Base-by-base conservation (phyloP, 2,888 invertebrate species). In the Pyrochroa serraticornis region DNA sequence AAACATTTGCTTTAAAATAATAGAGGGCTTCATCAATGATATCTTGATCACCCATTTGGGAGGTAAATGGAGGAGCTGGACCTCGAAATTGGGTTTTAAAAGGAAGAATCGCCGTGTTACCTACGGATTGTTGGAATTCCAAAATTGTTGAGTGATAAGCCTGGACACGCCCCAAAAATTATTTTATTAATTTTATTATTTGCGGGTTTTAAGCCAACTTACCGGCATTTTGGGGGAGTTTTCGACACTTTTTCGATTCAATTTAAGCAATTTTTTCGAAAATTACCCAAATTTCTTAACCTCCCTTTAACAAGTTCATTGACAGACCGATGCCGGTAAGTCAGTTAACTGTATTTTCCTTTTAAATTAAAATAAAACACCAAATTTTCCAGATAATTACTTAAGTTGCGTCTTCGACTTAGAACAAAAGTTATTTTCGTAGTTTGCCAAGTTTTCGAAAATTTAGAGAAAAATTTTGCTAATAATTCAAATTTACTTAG, bases 1-100 rank as follows among this genome's bases (percentile, higher is more conserved):
- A 99, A 0, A 99, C 97, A 82, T 99, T 99, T 0, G 99, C 97
- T 82, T 97, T 98, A 80, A 99, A 99, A 79, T 88, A 99, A 75
- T 92, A 92, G 33, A 99, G 84, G 48, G 97, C 94, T 83, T 99
- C 99, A 80, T 99, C 99, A 68, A 99, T 92, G 63, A 99, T 92
- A 80, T 99, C 99, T 52, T 73, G 71, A 66, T 86, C 84, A 39
- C 91, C 91, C 48, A 87, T 85, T 58, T 49, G 49, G 9, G 46
- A 39, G 0, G 82, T 83, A 36, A 81, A 81, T 48, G 83, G 82
- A 7, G 94, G 93, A 5, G 97, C 97, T 32, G 98, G 98, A 6
- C 99, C 99, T 69, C 97, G 86, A 75, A 88, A 92, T 71, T 91
- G 89, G 0, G 98, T 97, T 66, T 90, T 87, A 47, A 99, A 80